Evolutionary conservation across 1,140 invertebrate species (phyloP).

Genomic region (Drosophila bifasciata): DNA sequence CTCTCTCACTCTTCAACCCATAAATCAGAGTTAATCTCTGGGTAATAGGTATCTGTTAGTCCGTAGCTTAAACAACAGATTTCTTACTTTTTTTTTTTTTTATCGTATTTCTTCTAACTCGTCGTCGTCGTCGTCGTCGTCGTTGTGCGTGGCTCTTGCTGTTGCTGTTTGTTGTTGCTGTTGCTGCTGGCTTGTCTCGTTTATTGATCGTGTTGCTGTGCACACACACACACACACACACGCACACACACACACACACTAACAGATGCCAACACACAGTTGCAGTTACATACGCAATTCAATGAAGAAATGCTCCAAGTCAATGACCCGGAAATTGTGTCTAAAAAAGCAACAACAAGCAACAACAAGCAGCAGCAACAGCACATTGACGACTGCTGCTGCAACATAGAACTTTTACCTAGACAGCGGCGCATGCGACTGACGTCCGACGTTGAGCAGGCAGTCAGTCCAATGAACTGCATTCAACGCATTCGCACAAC

Average conservation of each 20-base stretch:
- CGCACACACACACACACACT: conserved; percentile 37
- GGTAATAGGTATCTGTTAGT: too few species aligned
- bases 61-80: neutral
- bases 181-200: conserved; percentile 65
- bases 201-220: conserved; percentile 79
- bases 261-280: conserved; percentile 34
- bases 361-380: conserved; percentile 58
- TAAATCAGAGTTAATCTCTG: too few species aligned
- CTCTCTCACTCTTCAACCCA: too few species aligned
- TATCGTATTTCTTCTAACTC: conserved; percentile 78
- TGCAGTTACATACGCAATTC: conserved; percentile 81
- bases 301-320: conserved; percentile 82
- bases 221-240: conserved; percentile 58
- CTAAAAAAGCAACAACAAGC: conserved; percentile 78
- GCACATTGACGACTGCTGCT: conserved; percentile 56
- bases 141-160: conserved; percentile 67
- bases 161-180: conserved; percentile 58
- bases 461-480: conserved; percentile 69
- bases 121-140: conserved; percentile 29
- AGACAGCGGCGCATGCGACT: conserved; percentile 69
- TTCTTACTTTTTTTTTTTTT: conserved; percentile 50
- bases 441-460: conserved; percentile 35
- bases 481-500: conserved; percentile 47
- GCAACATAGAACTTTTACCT: conserved; percentile 75
- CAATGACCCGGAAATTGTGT: conserved; percentile 83